These are phyloP conservation scores for Sussaba pulchella DNA, from an alignment of 2,888 invertebrate genomes.

Conservation along the genomic window DNA sequence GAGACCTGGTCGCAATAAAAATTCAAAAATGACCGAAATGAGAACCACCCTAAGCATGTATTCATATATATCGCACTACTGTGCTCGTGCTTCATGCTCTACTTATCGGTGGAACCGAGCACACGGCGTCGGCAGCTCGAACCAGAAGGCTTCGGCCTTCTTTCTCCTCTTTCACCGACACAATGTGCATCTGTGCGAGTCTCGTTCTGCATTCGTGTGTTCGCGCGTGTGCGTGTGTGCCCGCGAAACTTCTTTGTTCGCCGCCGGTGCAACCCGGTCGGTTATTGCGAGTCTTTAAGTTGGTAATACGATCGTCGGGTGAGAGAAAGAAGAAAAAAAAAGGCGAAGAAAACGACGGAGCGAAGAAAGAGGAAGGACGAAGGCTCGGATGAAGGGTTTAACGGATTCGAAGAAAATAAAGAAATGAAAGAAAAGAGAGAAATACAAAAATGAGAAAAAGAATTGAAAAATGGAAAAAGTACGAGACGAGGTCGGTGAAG, in stretches of 20 bases:
- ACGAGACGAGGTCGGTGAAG: conserved; percentile 44
- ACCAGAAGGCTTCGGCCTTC: conserved; percentile 75
- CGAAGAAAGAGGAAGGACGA: conserved; percentile 13
- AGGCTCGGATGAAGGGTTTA: neutral
- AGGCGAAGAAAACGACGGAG: conserved; percentile 26
- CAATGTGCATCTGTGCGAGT: no score
- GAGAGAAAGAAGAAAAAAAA: conserved; percentile 27
- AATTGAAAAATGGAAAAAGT: neutral
- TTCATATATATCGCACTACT: neutral
- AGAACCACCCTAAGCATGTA: no score
- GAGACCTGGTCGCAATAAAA: no score
- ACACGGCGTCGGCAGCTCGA: conserved; percentile 34
- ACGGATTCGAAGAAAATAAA: conserved; percentile 1
- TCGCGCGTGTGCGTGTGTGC: neutral
- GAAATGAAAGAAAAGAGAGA: conserved; percentile 21
- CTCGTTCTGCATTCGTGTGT: no score
- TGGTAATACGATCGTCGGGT: conserved; percentile 17
- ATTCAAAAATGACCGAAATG: no score
- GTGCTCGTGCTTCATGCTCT: conserved; percentile 81
- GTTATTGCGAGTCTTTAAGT: conserved; percentile 25
- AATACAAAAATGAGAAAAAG: conserved; percentile 37
- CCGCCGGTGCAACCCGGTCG: conserved; percentile 7
- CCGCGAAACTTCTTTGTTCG: conserved; percentile 40
- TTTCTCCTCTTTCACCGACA: conserved; percentile 58
- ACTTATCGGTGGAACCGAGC: conserved; percentile 76